Base-by-base conservation (phyloP, 2,888 invertebrate species). In the Megalurothrips usitatus region DNA sequence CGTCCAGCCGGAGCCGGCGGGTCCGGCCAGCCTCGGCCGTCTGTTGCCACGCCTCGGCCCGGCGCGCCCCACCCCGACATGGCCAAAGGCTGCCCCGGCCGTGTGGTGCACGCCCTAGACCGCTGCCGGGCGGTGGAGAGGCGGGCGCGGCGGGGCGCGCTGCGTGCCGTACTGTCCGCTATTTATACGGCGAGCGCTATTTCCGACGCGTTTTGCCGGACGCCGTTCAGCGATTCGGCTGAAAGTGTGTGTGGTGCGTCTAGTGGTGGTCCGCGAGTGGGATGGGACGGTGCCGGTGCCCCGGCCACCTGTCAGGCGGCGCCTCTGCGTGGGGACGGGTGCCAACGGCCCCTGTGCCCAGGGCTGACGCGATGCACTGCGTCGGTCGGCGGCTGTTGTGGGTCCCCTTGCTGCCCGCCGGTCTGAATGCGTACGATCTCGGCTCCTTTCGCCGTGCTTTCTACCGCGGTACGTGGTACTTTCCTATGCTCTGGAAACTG, bases 281-380 rank as follows among this genome's bases (percentile, higher is more conserved):
- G 82, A 48, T 80, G 81, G 63, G 81, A 80, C 19, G 81, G 79
- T 34, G 82, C 81, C 63, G 79, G 80, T 43, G 47, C 9, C 17
- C 79, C 12, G 79, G 19, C 47, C 9, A 63, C n/a, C 48, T 75
- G 58, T 23, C 79, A 63, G 80, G 49, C 12, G n/a, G 63, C 28
- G 82, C 52, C 68, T 19, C 63, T 23, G 48, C 48, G 52, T 52
- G 79, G 52, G 28, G 80, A 79, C 52, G 52, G 26, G 82, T 82
- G 75, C n/a, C 75, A 9, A 48, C 80, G 23, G 79, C 81, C 11
- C 81, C 81, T 48, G 78, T 81, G 63, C 80, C 82, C 10, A 81
- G 80, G 43, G 81, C 81, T 10, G 82, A 43, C 6, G 34, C 34
- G 34, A 2, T 6, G 34, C 34, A 43, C 34, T 43, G 34, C 34